A percentile compares a stretch with the other conserved stretches of the same genome.
Conservation (phyloP, 2,888 invertebrate genomes). For the Anodontia alba region DNA sequence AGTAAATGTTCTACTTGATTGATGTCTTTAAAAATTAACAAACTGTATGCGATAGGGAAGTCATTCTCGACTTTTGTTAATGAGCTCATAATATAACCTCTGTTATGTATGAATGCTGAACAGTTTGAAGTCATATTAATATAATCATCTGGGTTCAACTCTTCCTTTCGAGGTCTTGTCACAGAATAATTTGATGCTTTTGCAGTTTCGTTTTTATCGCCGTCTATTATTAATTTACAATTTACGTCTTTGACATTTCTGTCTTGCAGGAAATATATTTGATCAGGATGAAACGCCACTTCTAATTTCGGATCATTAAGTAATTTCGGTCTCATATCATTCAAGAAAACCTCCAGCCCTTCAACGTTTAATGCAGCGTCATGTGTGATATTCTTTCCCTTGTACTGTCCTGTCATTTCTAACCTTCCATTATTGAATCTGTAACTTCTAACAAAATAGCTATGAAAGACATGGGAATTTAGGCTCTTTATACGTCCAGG, state of each 20-base stretch:
- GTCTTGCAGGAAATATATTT: not conserved
- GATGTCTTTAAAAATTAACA: conserved; percentile 75
- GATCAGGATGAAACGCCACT: not conserved
- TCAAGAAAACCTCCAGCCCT: not conserved
- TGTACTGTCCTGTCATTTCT: not conserved
- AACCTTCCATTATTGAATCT: not conserved
- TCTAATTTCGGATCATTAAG: conserved; percentile 10
- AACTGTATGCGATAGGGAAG: conserved; percentile 79
- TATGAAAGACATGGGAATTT: not conserved
- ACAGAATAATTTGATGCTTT: not conserved
- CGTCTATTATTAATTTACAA: conserved; percentile 6
- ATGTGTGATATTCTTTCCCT: not conserved
- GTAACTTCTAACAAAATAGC: not conserved
- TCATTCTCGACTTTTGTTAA: conserved; percentile 67
- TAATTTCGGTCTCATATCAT: conserved; percentile 6
- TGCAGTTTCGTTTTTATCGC: not conserved
- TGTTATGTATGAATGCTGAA: conserved; percentile 34
- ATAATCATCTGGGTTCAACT: conserved; percentile 20
- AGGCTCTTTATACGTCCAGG: not conserved
- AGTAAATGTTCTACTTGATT: conserved; percentile 77
- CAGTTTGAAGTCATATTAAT: conserved; percentile 44
- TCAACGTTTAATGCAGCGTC: not conserved
- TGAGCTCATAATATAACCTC: conserved; percentile 59
- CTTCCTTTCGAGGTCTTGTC: not conserved
- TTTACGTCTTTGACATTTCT: conserved; percentile 13